Conservation (phyloP, 2,113 vertebrate genomes). For the Platichthys flesus region DNA sequence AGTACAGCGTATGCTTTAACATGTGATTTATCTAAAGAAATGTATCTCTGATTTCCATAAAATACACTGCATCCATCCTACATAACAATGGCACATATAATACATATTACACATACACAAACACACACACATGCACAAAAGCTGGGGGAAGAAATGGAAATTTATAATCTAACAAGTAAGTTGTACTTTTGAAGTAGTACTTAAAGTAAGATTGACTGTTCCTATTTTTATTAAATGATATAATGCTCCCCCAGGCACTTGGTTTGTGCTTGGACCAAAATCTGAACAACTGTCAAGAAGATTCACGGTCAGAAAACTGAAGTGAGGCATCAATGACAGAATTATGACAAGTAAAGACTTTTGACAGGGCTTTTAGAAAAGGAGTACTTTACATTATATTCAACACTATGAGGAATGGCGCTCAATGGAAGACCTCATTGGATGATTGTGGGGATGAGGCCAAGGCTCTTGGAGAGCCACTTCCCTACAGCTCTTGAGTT, state of each 20-base stretch:
- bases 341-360: constrained; percentile 59
- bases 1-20: no score
- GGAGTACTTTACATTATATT: constrained; percentile 61
- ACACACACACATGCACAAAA: no score
- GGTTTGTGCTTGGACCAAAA: background rate
- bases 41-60: no score
- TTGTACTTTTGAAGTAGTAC: background rate
- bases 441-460: constrained; percentile 75
- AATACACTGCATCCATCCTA: no score
- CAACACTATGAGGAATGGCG: constrained; percentile 40
- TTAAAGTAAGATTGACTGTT: background rate
- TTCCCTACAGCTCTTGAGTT: constrained; percentile 69
- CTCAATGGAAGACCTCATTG: constrained; percentile 70
- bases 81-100: background rate
- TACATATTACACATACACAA: background rate
- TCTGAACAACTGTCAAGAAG: background rate
- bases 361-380: constrained; percentile 56
- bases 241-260: background rate
- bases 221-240: background rate
- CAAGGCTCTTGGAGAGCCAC: constrained; percentile 66
- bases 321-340: constrained; percentile 73
- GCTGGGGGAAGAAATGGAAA: background rate
- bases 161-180: background rate
- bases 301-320: constrained; percentile 1
- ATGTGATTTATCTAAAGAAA: no score